phyloP scores from a whole-genome alignment of 2,888 invertebrate species.

The Polydrusus tereticollis region DNA sequence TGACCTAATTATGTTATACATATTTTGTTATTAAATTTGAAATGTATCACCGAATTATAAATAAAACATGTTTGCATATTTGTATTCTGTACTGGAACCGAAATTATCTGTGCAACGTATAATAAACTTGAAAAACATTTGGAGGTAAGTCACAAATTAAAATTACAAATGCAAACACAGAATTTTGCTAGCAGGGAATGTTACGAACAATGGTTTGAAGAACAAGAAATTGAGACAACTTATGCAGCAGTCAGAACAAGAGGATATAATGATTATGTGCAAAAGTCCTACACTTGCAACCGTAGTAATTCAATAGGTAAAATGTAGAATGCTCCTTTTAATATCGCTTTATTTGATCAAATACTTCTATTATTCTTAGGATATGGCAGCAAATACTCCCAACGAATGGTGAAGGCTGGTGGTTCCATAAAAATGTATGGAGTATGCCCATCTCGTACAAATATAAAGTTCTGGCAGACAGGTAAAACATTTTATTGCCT shows the following conservation, averaged over 20 bases:
- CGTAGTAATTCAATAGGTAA: not conserved
- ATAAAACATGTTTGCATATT: too few relatives aligned
- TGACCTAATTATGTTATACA: too few relatives aligned
- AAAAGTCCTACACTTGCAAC: not conserved
- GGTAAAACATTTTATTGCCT: not conserved
- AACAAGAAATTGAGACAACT: not conserved
- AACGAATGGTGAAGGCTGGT: not conserved
- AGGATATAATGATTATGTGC: not conserved
- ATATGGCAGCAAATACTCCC: not conserved
- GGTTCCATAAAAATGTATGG: conserved; percentile 5
- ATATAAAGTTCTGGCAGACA: not conserved
- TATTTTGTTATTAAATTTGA: too few relatives aligned
- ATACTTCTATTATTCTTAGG: not conserved
- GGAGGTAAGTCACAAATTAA: not conserved
- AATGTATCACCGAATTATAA: too few relatives aligned
- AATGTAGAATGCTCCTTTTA: not conserved
- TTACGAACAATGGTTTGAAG: not conserved
- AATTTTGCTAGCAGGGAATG: not conserved
- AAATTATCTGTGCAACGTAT: not conserved
- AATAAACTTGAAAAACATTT: not conserved
- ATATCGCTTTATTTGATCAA: not conserved
- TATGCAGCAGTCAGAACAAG: not conserved
- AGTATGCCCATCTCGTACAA: not conserved
- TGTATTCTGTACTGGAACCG: not conserved
- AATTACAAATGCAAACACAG: not conserved